Percentiles rank a stretch among this genome's conserved stretches.
Evolutionary conservation across 2,797 vertebrate genomes (phyloP).

Genomic region (Acanthurus tractus): DNA sequence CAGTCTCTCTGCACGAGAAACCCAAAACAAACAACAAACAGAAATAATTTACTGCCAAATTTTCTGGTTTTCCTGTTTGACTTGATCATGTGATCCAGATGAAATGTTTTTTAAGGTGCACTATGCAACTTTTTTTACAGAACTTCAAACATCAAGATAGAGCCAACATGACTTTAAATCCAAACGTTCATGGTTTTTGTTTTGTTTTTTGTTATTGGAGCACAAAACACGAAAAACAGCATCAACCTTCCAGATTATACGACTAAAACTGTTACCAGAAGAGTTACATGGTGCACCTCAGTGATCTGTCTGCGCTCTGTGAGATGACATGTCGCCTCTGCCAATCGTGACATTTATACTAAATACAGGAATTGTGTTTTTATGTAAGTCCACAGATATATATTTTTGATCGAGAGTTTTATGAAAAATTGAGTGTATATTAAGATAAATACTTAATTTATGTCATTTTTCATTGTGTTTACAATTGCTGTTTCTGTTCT

Average conservation of each 20-base stretch:
- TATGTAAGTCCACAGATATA: constrained; percentile 47
- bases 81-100: not conserved
- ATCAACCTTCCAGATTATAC: too few relatives aligned
- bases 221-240: too few relatives aligned
- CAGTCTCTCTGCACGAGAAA: not conserved
- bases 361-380: constrained; percentile 12
- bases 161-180: too few relatives aligned
- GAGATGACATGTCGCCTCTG: not conserved
- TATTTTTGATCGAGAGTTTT: constrained; percentile 51
- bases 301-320: not conserved
- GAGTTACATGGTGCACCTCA: not conserved
- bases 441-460: constrained; percentile 26
- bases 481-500: constrained; percentile 21
- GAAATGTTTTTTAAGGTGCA: too few relatives aligned
- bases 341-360: not conserved
- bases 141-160: too few relatives aligned
- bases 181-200: too few relatives aligned
- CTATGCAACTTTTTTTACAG: too few relatives aligned
- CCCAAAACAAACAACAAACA: not conserved
- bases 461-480: constrained; percentile 9
- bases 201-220: too few relatives aligned
- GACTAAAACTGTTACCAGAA: too few relatives aligned
- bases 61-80: not conserved
- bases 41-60: not conserved
- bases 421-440: constrained; percentile 27